phyloP scores from a whole-genome alignment of 1,140 invertebrate genomes.

The Heterodera carotae region DNA sequence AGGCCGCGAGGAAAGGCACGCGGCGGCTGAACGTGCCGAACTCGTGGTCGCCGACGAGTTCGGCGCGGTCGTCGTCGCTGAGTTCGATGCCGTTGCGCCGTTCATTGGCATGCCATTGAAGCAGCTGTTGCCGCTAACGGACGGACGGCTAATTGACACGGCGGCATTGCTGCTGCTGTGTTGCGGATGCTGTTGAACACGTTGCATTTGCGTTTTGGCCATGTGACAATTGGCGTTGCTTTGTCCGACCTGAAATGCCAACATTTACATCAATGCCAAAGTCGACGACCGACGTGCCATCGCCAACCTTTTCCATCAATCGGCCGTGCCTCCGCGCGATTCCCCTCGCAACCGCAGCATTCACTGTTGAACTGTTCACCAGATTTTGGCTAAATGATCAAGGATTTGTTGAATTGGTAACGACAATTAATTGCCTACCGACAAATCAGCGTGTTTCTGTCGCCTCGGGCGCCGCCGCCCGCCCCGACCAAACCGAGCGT shows the following conservation, averaged over 20 bases:
- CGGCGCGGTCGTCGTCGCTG: too few relatives aligned
- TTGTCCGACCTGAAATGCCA: neutral
- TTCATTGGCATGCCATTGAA: too few relatives aligned
- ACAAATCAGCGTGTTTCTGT: neutral
- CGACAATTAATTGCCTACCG: neutral
- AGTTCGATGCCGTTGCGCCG: too few relatives aligned
- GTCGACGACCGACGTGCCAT: neutral
- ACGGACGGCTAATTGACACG: too few relatives aligned
- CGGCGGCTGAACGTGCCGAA: neutral
- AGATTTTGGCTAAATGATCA: neutral
- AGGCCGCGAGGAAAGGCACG: neutral
- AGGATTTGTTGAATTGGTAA: neutral
- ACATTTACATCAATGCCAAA: neutral
- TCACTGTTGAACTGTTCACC: neutral
- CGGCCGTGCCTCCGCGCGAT: slow-evolving; percentile 4
- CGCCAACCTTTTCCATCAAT: neutral
- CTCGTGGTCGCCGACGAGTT: too few relatives aligned
- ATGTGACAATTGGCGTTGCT: neutral
- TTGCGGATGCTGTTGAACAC: neutral
- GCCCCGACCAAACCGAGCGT: neutral
- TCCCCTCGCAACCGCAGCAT: neutral
- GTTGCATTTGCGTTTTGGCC: neutral
- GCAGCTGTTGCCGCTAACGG: too few relatives aligned
- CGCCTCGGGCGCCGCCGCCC: neutral
- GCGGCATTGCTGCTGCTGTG: neutral